These are phyloP conservation scores for Etheostoma cragini DNA, from an alignment of 2,113 vertebrate species.

Conservation along the genomic window DNA sequence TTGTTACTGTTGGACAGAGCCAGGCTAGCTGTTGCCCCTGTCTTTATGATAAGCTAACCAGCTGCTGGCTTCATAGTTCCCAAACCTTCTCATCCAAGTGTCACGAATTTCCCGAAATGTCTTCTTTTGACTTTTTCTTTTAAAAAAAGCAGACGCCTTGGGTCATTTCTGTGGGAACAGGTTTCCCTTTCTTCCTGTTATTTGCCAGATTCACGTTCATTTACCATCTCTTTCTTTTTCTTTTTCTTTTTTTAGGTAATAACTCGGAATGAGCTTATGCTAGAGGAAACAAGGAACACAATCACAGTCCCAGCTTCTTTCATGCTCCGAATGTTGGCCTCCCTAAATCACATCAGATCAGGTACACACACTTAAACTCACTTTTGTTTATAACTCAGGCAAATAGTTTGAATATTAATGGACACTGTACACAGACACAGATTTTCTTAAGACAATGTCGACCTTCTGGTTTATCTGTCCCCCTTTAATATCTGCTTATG, in stretches of 20 bases:
- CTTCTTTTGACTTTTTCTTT: neutral
- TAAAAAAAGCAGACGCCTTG: neutral
- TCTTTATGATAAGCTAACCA: neutral
- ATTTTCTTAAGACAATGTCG: neutral
- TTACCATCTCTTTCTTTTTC: neutral
- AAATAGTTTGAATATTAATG: neutral
- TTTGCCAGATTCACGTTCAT: neutral
- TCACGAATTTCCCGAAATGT: neutral
- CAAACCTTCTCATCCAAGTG: neutral
- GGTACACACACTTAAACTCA: conserved; percentile 78
- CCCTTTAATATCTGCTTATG: neutral
- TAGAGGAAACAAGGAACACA: conserved; percentile 98
- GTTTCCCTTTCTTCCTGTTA: neutral
- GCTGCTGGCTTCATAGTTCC: no score
- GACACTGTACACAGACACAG: no score
- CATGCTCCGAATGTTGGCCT: conserved; percentile 98
- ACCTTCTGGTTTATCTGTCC: no score
- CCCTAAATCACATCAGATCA: conserved; percentile 96
- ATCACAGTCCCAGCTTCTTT: conserved; percentile 99
- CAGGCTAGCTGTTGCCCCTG: no score
- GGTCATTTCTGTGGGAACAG: neutral
- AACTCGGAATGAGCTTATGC: conserved; percentile 96
- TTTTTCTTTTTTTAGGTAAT: conserved; percentile 87
- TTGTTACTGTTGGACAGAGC: neutral
- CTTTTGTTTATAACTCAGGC: neutral